A percentile compares a stretch with the other conserved stretches of the same genome.
These are phyloP conservation scores for Pempheris klunzingeri DNA, from an alignment of 2,797 vertebrate genomes.

Conservation along the genomic window DNA sequence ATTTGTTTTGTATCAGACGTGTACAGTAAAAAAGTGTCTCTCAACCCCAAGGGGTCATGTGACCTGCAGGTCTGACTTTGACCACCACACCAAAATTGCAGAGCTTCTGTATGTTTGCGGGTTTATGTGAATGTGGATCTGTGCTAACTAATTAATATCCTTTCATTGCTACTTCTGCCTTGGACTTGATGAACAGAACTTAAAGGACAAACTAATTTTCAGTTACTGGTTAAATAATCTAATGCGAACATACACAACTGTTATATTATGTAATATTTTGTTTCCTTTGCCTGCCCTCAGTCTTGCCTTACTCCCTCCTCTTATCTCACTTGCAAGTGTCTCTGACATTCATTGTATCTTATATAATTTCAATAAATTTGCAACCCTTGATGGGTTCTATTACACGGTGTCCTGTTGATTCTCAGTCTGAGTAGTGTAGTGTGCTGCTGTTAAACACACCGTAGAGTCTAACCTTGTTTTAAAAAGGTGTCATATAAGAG, in stretches of 20 bases:
- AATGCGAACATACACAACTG: neutral
- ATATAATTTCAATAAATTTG: slow-evolving; percentile 30
- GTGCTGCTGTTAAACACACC: slow-evolving; percentile 26
- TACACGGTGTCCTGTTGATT: slow-evolving; percentile 27
- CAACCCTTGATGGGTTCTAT: slow-evolving; percentile 25
- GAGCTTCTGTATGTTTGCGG: neutral
- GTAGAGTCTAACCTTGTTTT: slow-evolving; percentile 30
- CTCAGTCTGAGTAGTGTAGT: slow-evolving; percentile 4
- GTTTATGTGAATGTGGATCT: neutral
- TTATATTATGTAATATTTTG: neutral
- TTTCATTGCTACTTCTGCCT: neutral
- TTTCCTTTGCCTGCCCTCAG: neutral
- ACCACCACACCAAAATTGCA: neutral
- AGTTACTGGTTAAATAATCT: neutral
- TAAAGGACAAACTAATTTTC: neutral
- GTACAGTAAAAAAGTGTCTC: neutral
- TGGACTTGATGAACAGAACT: neutral
- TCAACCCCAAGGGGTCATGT: too few species aligned
- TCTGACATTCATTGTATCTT: slow-evolving; percentile 31
- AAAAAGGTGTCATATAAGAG: slow-evolving; percentile 41
- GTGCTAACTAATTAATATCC: neutral
- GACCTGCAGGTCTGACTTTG: slow-evolving; percentile 34
- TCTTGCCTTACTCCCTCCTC: neutral
- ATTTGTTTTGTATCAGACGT: neutral
- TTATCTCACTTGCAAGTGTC: neutral